A percentile compares a stretch with the other conserved stretches of the same genome.
Conservation (phyloP, 2,888 invertebrate species). For the Phrixothrix hirtus region DNA sequence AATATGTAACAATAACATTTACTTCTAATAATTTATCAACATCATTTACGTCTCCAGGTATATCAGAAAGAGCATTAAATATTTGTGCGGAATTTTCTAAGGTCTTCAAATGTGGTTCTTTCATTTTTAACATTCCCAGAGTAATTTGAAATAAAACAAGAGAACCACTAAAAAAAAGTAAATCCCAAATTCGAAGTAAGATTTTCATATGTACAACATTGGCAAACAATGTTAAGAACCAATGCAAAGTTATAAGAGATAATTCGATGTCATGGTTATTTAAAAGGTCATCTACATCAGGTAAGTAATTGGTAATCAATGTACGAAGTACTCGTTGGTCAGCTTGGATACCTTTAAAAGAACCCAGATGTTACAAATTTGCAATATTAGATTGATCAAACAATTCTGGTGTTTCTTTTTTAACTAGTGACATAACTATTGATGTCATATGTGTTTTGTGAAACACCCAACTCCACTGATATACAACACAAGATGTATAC, state of each 20-base stretch:
- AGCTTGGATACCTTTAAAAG: constrained; percentile 77
- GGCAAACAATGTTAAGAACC: constrained; percentile 97
- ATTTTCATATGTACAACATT: constrained; percentile 97
- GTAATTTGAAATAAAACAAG: constrained; percentile 92
- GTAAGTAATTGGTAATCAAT: constrained; percentile 85
- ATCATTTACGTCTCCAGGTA: constrained; percentile 92
- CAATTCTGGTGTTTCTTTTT: not conserved
- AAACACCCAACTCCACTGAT: too few species aligned
- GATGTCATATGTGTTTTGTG: too few species aligned
- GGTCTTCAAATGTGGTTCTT: constrained; percentile 78
- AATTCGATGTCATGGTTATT: constrained; percentile 94
- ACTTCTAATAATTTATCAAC: constrained; percentile 85
- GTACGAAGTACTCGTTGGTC: constrained; percentile 95
- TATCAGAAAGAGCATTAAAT: constrained; percentile 94
- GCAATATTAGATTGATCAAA: not conserved
- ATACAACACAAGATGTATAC: too few species aligned
- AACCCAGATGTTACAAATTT: constrained; percentile 7
- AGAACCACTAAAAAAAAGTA: constrained; percentile 95
- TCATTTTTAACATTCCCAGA: constrained; percentile 90
- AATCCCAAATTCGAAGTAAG: constrained; percentile 91
- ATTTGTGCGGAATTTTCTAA: constrained; percentile 97
- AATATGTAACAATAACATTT: constrained; percentile 48
- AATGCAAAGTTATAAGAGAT: constrained; percentile 93
- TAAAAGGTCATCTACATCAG: constrained; percentile 87
- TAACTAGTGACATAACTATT: too few species aligned